phyloP scores from a whole-genome alignment of 2,888 invertebrate species.

The Hemithea aestivaria region DNA sequence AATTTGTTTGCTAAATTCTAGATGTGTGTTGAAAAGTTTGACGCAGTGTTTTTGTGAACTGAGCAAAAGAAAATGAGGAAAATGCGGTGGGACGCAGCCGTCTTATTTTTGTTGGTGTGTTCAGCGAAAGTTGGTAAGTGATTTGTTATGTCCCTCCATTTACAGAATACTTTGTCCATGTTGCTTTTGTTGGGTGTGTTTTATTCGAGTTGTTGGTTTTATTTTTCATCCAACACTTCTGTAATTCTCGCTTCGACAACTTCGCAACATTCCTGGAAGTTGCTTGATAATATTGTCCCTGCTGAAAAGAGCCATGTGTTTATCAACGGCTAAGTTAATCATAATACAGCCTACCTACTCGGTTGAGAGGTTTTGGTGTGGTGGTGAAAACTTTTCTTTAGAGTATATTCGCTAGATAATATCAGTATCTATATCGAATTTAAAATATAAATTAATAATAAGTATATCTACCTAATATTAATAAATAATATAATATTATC shows the following conservation, averaged over 20 bases:
- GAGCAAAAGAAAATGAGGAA: slow-evolving; percentile 36
- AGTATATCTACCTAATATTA: too few relatives aligned
- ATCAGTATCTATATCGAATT: too few relatives aligned
- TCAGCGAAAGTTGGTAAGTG: slow-evolving; percentile 56
- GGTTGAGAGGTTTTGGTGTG: too few relatives aligned
- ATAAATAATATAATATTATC: too few relatives aligned
- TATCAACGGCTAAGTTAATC: too few relatives aligned
- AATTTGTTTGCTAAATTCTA: slow-evolving; percentile 8
- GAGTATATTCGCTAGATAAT: too few relatives aligned
- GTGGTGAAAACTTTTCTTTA: too few relatives aligned
- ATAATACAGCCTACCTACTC: too few relatives aligned
- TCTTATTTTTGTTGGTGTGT: slow-evolving; percentile 47
- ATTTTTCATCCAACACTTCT: neutral
- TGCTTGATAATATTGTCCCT: too few relatives aligned
- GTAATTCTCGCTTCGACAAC: neutral
- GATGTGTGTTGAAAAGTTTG: slow-evolving; percentile 25
- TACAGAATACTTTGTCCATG: slow-evolving; percentile 16
- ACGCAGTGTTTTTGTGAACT: slow-evolving; percentile 39
- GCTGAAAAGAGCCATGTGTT: too few relatives aligned
- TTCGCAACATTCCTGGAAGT: too few relatives aligned
- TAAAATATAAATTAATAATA: too few relatives aligned
- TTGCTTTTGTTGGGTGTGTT: slow-evolving; percentile 10
- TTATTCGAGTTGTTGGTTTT: slow-evolving; percentile 9
- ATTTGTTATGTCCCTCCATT: slow-evolving; percentile 16
- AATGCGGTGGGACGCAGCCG: slow-evolving; percentile 55